These are phyloP conservation scores for Limnephilus rhombicus DNA, from an alignment of 2,888 invertebrate genomes.

Conservation along the genomic window DNA sequence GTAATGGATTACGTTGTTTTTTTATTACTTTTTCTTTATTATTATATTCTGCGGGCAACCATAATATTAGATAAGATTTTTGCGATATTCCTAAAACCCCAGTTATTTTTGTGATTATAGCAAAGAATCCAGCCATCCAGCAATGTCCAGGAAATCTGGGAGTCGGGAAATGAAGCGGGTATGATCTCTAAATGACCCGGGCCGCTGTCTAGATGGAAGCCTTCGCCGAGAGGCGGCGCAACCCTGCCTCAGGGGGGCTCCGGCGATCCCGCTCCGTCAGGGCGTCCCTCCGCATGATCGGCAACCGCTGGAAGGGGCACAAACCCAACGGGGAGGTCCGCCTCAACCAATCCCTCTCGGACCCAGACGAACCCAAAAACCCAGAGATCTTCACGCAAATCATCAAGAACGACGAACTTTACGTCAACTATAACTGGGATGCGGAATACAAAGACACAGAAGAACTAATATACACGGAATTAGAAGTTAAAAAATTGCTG, in stretches of 20 bases:
- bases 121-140: background rate
- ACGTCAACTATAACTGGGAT: constrained; percentile 73
- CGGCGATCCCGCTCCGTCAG: constrained; percentile 84
- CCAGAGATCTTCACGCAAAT: constrained; percentile 66
- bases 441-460: constrained; percentile 71
- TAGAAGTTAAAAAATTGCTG: constrained; percentile 74
- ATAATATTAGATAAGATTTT: background rate
- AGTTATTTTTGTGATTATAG: background rate
- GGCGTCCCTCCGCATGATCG: constrained; percentile 83
- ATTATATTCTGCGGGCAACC: background rate
- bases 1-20: background rate
- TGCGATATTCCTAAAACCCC: background rate
- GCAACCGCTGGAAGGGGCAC: constrained; percentile 79
- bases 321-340: constrained; percentile 72
- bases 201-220: constrained; percentile 72
- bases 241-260: constrained; percentile 71
- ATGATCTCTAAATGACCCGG: constrained; percentile 38
- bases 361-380: constrained; percentile 63
- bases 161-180: background rate
- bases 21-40: background rate
- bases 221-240: constrained; percentile 77
- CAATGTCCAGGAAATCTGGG: background rate
- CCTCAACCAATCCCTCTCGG: constrained; percentile 67
- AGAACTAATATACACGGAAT: constrained; percentile 72
- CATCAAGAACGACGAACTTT: constrained; percentile 73